A percentile compares a stretch with the other conserved stretches of the same genome.
These are phyloP conservation scores for Crambe crambe DNA, from an alignment of 37 sponge, comb jelly and placozoan species.

Conservation along the genomic window DNA sequence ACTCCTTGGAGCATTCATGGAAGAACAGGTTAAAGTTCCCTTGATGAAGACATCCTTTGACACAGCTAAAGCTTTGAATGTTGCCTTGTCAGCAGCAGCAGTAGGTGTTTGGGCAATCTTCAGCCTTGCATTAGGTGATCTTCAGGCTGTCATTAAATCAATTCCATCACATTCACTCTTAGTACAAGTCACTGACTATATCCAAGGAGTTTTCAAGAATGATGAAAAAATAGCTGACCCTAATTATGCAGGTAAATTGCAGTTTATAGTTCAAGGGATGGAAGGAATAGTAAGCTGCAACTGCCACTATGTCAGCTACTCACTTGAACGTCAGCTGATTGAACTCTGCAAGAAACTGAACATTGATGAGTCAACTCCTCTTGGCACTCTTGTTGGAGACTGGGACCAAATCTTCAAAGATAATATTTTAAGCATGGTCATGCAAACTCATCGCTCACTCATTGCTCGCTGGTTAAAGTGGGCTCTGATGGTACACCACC, in stretches of 20 bases:
- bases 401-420: slow-evolving; percentile 58
- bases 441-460: slow-evolving; percentile 21
- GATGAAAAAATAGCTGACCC: slow-evolving; percentile 2
- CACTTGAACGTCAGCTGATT: slow-evolving; percentile 62
- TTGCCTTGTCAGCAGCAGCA: slow-evolving; percentile 17
- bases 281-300: slow-evolving; percentile 48
- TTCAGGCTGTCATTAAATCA: slow-evolving; percentile 14
- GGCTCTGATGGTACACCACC: slow-evolving; percentile 51
- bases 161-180: slow-evolving; percentile 11
- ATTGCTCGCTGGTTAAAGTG: slow-evolving; percentile 75
- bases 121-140: slow-evolving; percentile 39
- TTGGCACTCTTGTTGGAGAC: neutral
- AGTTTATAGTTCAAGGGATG: slow-evolving; percentile 57
- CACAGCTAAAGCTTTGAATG: slow-evolving; percentile 36
- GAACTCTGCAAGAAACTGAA: slow-evolving; percentile 44
- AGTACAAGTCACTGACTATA: slow-evolving; percentile 42
- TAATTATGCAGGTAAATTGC: slow-evolving; percentile 50
- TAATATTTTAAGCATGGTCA: slow-evolving; percentile 35
- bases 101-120: slow-evolving; percentile 67
- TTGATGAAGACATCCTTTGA: slow-evolving; percentile 38
- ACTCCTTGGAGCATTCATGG: slow-evolving; percentile 66
- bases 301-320: slow-evolving; percentile 63
- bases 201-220: slow-evolving; percentile 25
- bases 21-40: slow-evolving; percentile 50
- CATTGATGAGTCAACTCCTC: slow-evolving; percentile 6